These are phyloP conservation scores for Nemapogon koenigi DNA, from an alignment of 2,888 invertebrate species.

Conservation along the genomic window DNA sequence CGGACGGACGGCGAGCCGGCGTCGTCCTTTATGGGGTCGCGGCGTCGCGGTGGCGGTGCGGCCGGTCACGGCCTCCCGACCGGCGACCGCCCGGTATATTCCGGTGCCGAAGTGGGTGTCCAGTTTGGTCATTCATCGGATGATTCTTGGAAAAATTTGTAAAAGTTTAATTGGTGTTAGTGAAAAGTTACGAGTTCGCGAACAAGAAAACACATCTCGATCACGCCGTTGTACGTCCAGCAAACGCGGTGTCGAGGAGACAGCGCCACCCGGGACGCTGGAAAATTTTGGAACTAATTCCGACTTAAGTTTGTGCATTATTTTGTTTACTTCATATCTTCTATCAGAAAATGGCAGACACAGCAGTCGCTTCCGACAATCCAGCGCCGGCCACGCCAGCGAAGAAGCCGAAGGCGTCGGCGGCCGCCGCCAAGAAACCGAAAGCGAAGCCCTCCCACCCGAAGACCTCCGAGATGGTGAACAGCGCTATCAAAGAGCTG, in stretches of 20 bases:
- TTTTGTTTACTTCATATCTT: constrained; percentile 12
- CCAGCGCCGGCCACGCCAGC: constrained; percentile 17
- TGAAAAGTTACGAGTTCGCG: constrained; percentile 17
- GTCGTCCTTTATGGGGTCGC: no score
- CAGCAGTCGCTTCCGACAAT: constrained; percentile 26
- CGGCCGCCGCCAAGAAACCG: constrained; percentile 24
- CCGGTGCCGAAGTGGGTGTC: no score
- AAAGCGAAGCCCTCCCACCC: constrained; percentile 19
- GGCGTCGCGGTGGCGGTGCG: no score
- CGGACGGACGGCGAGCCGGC: no score
- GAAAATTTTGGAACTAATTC: not conserved
- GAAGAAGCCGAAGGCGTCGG: constrained; percentile 19
- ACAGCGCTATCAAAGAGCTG: constrained; percentile 53
- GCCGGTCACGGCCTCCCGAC: no score
- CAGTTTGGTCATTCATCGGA: no score
- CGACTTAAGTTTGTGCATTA: not conserved
- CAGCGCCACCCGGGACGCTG: not conserved
- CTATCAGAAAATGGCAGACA: constrained; percentile 23
- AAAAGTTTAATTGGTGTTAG: constrained; percentile 13
- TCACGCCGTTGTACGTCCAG: constrained; percentile 11
- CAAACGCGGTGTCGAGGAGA: not conserved
- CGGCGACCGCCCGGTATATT: no score
- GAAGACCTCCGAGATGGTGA: no score
- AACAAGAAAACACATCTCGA: constrained; percentile 17
- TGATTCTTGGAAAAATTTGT: no score